Conservation (phyloP, 2,888 invertebrate species). For the Hemicrepidius hirtus region DNA sequence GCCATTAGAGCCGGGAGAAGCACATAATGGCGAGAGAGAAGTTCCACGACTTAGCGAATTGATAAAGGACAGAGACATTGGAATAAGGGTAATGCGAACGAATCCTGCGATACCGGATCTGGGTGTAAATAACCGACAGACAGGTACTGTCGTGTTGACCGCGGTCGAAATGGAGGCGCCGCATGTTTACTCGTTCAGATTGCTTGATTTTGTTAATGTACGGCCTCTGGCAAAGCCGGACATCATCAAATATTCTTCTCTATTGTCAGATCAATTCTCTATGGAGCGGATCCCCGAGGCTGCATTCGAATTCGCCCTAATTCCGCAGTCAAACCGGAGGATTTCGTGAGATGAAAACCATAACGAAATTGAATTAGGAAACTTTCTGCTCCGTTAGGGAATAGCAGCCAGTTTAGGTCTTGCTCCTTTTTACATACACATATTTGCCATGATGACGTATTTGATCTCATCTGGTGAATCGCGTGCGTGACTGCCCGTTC, state of each 20-base stretch:
- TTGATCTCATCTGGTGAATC: constrained; percentile 41
- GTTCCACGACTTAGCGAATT: constrained; percentile 57
- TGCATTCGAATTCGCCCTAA: constrained; percentile 58
- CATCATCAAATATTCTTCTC: constrained; percentile 55
- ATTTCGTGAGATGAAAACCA: constrained; percentile 64
- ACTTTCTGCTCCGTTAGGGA: constrained; percentile 62
- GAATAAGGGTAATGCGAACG: constrained; percentile 37
- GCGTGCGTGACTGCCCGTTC: constrained; percentile 39
- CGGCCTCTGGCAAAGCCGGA: constrained; percentile 44
- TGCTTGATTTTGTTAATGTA: constrained; percentile 52
- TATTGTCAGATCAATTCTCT: constrained; percentile 60
- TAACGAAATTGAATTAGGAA: constrained; percentile 64
- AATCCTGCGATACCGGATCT: constrained; percentile 29
- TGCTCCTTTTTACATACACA: constrained; percentile 47
- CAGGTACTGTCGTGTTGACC: constrained; percentile 34
- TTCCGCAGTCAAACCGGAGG: constrained; percentile 60
- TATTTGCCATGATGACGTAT: constrained; percentile 45
- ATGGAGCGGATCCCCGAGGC: constrained; percentile 52
- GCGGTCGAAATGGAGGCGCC: constrained; percentile 24
- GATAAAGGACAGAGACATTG: constrained; percentile 56
- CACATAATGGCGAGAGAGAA: constrained; percentile 61
- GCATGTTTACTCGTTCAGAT: constrained; percentile 31
- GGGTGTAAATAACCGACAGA: constrained; percentile 43
- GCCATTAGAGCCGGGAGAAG: constrained; percentile 61
- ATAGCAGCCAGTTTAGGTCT: constrained; percentile 52